Evolutionary conservation across 2,113 vertebrate species (phyloP).

Genomic region (Rhinoptilus africanus): DNA sequence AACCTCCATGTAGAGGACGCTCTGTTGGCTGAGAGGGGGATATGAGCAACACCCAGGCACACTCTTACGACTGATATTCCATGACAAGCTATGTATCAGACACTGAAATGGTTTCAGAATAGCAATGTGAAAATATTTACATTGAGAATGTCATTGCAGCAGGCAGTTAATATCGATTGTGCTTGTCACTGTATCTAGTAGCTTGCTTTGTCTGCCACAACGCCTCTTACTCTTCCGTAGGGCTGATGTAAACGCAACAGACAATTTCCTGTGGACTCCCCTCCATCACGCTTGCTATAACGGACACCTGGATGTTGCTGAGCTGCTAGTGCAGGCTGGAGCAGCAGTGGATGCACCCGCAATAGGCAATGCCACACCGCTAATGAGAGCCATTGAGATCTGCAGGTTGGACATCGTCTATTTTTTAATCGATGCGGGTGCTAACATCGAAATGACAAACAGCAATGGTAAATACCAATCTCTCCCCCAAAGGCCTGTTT

Average conservation of each 20-base stretch:
- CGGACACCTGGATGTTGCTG: conserved; percentile 81
- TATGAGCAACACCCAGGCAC: neutral
- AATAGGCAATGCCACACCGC: conserved; percentile 83
- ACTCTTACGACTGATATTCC: neutral
- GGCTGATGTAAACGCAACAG: conserved; percentile 80
- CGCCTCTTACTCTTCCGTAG: conserved; percentile 52
- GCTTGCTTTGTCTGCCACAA: neutral
- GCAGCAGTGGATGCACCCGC: conserved; percentile 77
- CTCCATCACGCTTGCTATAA: conserved; percentile 92
- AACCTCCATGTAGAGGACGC: neutral
- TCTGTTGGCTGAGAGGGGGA: neutral
- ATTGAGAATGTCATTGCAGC: neutral
- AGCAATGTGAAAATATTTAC: neutral
- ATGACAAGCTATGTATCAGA: neutral
- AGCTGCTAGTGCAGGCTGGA: conserved; percentile 82
- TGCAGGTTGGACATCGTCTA: conserved; percentile 82
- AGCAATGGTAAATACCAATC: conserved; percentile 77
- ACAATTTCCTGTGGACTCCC: conserved; percentile 93
- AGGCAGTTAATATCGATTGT: neutral
- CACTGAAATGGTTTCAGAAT: neutral
- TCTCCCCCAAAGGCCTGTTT: neutral
- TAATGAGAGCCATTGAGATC: conserved; percentile 90
- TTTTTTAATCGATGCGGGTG: conserved; percentile 83
- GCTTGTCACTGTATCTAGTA: neutral
- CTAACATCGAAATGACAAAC: conserved; percentile 77